Conservation (phyloP, 2,888 invertebrate genomes). For the Hirudinaria manillensis region DNA sequence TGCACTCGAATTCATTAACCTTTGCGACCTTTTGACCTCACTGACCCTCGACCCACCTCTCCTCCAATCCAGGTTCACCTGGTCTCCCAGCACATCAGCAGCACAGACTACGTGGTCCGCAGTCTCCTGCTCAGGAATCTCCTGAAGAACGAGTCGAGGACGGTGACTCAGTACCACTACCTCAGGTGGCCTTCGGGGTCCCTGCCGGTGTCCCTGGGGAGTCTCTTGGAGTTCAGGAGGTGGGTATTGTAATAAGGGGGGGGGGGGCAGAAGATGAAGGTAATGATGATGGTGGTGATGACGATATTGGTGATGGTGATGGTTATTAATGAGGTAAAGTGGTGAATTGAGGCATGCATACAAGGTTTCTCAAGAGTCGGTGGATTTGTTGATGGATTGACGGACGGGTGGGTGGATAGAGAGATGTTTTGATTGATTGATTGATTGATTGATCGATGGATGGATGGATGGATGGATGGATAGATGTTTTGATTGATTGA, state of each 20-base stretch:
- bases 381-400: no score
- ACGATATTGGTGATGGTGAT: no score
- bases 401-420: background rate
- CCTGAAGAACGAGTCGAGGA: conserved; percentile 21
- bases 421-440: background rate
- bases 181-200: conserved; percentile 16
- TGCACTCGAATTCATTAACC: background rate
- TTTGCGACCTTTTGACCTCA: background rate
- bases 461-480: background rate
- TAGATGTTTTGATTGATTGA: background rate
- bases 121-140: conserved; percentile 26
- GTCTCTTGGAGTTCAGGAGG: conserved; percentile 27
- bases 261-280: no score
- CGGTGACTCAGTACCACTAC: conserved; percentile 28
- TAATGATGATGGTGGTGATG: no score
- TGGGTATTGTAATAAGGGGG: background rate
- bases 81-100: conserved; percentile 28
- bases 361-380: no score
- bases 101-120: conserved; percentile 25
- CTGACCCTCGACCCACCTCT: no score
- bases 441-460: background rate
- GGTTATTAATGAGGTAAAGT: no score
- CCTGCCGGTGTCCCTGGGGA: conserved; percentile 13
- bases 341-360: background rate
- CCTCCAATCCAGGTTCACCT: conserved; percentile 17